phyloP scores from a whole-genome alignment of 2,797 vertebrate genomes.

The Sternotherus odoratus region DNA sequence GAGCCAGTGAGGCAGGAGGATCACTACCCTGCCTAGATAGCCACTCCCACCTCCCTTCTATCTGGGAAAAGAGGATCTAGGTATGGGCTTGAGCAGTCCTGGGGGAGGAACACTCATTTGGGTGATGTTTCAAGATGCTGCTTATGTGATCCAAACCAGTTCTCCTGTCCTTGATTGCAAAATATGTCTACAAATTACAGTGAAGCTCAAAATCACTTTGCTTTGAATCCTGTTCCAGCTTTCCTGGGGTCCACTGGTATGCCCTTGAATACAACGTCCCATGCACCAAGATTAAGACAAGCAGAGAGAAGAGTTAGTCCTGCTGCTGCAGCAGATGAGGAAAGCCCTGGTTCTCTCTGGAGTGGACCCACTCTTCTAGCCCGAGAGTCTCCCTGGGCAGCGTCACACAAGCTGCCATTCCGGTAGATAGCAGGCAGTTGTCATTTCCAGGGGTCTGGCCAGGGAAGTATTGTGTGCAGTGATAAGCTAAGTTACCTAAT shows the following conservation, averaged over 20 bases:
- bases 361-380: too few relatives aligned
- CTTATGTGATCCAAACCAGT: not conserved
- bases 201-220: not conserved
- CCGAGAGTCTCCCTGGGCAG: accelerated
- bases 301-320: not conserved
- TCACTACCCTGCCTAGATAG: not conserved
- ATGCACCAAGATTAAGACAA: not conserved
- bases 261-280: not conserved
- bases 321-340: not conserved
- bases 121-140: not conserved
- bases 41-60: not conserved
- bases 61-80: not conserved
- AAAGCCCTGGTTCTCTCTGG: not conserved
- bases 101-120: not conserved
- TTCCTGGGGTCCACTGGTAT: not conserved
- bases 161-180: not conserved
- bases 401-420: accelerated
- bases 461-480: not conserved
- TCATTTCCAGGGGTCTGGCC: accelerated
- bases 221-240: not conserved
- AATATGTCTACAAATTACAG: not conserved
- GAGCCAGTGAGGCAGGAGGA: not conserved
- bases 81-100: not conserved
- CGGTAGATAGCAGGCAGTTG: not conserved
- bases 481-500: not conserved